These are phyloP conservation scores for Danio kyathit DNA, from an alignment of 2,797 vertebrate species.

Conservation along the genomic window DNA sequence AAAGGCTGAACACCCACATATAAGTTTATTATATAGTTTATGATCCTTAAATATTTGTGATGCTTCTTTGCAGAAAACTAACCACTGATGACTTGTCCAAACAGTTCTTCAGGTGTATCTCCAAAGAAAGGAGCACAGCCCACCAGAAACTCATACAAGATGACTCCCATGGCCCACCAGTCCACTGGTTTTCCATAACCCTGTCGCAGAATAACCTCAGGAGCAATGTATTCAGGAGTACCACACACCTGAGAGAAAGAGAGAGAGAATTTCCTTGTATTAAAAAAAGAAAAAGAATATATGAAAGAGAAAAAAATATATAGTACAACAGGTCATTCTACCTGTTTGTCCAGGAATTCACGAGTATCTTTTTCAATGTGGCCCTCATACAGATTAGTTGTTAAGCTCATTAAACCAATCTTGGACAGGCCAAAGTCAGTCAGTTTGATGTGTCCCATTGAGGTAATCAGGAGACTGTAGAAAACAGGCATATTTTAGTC, in stretches of 20 bases:
- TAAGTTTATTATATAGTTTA: no score
- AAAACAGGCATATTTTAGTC: neutral
- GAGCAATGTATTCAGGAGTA: conserved; percentile 96
- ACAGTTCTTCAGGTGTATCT: conserved; percentile 96
- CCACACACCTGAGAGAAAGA: conserved; percentile 87
- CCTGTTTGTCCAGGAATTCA: conserved; percentile 97
- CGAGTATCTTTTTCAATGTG: conserved; percentile 97
- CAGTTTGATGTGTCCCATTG: conserved; percentile 96
- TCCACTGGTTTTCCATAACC: conserved; percentile 97
- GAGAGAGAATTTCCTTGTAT: no score
- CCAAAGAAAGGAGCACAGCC: conserved; percentile 97
- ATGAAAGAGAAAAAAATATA: neutral
- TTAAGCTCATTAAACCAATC: conserved; percentile 97
- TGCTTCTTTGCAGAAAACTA: conserved; percentile 61
- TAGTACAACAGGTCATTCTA: conserved; percentile 53
- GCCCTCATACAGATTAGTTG: conserved; percentile 95
- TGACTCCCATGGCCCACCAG: conserved; percentile 98
- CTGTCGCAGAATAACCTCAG: conserved; percentile 96
- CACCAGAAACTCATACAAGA: conserved; percentile 95
- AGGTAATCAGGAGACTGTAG: conserved; percentile 93
- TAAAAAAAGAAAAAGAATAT: neutral
- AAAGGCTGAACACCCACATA: neutral
- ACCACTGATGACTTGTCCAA: conserved; percentile 98
- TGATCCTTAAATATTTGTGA: no score
- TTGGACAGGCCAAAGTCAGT: conserved; percentile 97